Conservation (phyloP, 1,140 invertebrate species). For the Lutraria rhynchaena region DNA sequence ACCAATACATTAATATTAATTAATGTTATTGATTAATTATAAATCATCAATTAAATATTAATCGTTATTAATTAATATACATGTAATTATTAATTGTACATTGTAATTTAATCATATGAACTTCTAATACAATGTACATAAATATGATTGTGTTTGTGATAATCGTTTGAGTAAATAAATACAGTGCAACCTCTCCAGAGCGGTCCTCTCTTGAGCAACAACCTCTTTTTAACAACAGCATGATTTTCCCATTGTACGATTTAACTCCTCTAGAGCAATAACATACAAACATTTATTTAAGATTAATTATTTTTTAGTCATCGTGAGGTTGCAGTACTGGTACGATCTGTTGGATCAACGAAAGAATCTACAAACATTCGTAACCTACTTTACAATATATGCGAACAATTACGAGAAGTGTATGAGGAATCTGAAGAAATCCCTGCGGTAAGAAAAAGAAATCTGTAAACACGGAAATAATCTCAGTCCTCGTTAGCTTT, state of each 20-base stretch:
- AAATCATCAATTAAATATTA: not conserved
- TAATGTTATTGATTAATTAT: too few relatives aligned
- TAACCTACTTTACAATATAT: conserved; percentile 70
- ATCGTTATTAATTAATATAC: not conserved
- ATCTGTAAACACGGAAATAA: not conserved
- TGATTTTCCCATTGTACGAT: too few relatives aligned
- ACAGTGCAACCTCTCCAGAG: too few relatives aligned
- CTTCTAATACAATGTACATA: too few relatives aligned
- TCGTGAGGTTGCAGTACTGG: conserved; percentile 74
- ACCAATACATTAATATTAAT: too few relatives aligned
- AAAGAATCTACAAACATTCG: conserved; percentile 85
- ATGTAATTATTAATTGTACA: not conserved
- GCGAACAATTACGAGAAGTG: conserved; percentile 74
- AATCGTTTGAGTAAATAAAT: too few relatives aligned
- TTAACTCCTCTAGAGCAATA: too few relatives aligned
- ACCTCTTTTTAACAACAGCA: too few relatives aligned
- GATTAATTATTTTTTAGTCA: conserved; percentile 42
- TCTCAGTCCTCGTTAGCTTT: not conserved
- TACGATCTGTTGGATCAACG: conserved; percentile 86
- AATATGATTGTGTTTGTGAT: too few relatives aligned
- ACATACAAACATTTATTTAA: too few relatives aligned
- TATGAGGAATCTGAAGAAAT: conserved; percentile 81
- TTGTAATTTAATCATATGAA: too few relatives aligned
- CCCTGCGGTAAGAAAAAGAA: conserved; percentile 82
- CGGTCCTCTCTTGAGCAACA: too few relatives aligned